phyloP scores from a whole-genome alignment of 2,888 invertebrate species.

The Synergus itoensis region DNA sequence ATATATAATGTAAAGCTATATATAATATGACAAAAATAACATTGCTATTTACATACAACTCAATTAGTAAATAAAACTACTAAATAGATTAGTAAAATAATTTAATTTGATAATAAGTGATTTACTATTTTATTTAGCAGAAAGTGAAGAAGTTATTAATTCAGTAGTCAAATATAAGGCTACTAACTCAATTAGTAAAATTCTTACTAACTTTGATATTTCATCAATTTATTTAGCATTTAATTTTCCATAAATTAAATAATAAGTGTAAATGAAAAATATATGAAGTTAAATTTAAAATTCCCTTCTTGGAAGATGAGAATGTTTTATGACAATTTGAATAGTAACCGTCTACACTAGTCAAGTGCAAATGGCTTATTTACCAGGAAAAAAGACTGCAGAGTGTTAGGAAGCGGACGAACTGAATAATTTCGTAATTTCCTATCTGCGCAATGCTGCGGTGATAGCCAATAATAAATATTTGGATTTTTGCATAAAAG shows the following conservation, averaged over 20 bases:
- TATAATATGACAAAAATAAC: no score
- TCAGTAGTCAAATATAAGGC: no score
- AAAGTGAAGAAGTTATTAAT: no score
- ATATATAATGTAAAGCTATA: no score
- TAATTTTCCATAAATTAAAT: neutral
- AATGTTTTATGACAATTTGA: slow-evolving; percentile 6
- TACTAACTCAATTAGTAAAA: no score
- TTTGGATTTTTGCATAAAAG: slow-evolving; percentile 20
- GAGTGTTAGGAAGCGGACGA: slow-evolving; percentile 11
- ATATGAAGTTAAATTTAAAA: neutral
- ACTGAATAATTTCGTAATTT: slow-evolving; percentile 21
- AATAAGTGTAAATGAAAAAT: neutral
- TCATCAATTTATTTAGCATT: neutral
- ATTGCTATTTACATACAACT: no score
- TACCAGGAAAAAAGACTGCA: slow-evolving; percentile 24
- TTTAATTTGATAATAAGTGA: no score
- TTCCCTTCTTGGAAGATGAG: slow-evolving; percentile 9
- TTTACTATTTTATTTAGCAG: no score
- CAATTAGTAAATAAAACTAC: no score
- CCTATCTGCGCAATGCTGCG: neutral
- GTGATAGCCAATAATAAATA: slow-evolving; percentile 24
- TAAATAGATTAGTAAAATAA: no score
- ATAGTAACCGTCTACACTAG: slow-evolving; percentile 4
- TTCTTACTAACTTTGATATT: neutral
- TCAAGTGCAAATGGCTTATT: slow-evolving; percentile 14